A percentile compares a stretch with the other conserved stretches of the same genome.
These are phyloP conservation scores for Takifugu rubripes DNA, from an alignment of 2,797 vertebrate species.

Conservation along the genomic window DNA sequence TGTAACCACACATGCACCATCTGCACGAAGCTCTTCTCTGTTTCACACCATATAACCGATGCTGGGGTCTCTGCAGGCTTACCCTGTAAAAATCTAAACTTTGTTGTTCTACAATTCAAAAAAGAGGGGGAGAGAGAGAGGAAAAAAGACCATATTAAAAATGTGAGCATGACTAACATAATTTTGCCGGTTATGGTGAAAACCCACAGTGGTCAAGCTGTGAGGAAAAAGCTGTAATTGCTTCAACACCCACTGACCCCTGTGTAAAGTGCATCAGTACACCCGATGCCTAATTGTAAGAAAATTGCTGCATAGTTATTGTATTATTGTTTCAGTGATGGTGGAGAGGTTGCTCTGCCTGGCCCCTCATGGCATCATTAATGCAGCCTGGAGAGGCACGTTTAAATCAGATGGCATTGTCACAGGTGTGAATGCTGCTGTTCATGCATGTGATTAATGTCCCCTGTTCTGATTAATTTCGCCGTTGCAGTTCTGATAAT, in stretches of 20 bases:
- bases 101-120: slow-evolving; percentile 6
- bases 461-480: slow-evolving; percentile 67
- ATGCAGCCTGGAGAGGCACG: slow-evolving; percentile 64
- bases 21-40: slow-evolving; percentile 3
- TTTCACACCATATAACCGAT: slow-evolving; percentile 1
- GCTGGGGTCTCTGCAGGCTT: slow-evolving; percentile 3
- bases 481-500: slow-evolving; percentile 62
- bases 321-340: slow-evolving; percentile 65
- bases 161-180: slow-evolving; percentile 30
- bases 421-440: slow-evolving; percentile 64
- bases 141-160: background rate
- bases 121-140: background rate
- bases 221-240: slow-evolving; percentile 59
- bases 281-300: slow-evolving; percentile 37
- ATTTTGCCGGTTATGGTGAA: slow-evolving; percentile 44
- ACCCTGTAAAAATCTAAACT: slow-evolving; percentile 7
- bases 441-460: slow-evolving; percentile 70
- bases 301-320: slow-evolving; percentile 63
- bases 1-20: slow-evolving; percentile 60
- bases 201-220: slow-evolving; percentile 57
- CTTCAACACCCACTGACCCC: slow-evolving; percentile 58
- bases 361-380: slow-evolving; percentile 72
- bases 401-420: slow-evolving; percentile 74
- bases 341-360: slow-evolving; percentile 52
- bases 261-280: slow-evolving; percentile 36